Evolutionary conservation across 2,113 vertebrate genomes (phyloP).

Genomic region (Leiothrix lutea): DNA sequence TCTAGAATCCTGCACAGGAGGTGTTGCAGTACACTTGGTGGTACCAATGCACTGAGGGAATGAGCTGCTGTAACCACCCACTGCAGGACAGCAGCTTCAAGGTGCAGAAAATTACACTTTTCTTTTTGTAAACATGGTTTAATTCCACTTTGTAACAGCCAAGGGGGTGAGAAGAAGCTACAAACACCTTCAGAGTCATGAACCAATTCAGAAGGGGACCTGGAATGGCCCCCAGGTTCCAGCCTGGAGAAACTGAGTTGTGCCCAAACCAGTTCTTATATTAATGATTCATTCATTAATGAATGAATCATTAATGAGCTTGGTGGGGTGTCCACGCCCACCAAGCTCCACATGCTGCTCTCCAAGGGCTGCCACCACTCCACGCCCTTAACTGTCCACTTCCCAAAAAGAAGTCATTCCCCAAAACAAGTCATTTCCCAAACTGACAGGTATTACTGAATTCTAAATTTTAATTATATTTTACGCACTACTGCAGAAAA

Average conservation of each 20-base stretch:
- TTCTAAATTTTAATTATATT: conserved; percentile 50
- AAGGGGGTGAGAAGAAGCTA: background rate
- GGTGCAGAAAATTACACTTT: background rate
- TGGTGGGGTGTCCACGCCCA: accelerated
- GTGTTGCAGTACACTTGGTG: background rate
- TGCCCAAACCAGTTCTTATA: accelerated
- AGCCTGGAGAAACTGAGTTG: background rate
- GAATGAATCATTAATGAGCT: no score
- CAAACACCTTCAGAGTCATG: background rate
- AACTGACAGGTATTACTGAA: background rate
- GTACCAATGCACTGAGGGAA: background rate
- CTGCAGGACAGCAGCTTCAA: background rate
- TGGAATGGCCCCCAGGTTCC: background rate
- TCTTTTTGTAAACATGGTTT: background rate
- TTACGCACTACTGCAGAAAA: conserved; percentile 22
- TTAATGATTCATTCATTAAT: background rate
- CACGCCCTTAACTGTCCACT: background rate
- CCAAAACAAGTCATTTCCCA: conserved; percentile 7
- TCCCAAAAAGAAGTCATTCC: background rate
- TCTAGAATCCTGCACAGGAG: background rate
- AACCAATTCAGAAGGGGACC: accelerated
- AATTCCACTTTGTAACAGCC: background rate
- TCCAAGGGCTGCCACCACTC: background rate
- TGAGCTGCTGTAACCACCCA: background rate
- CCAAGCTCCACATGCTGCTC: accelerated